Evolutionary conservation across 2,113 vertebrate species (phyloP).

Genomic region (Neolamprologus falcicula): DNA sequence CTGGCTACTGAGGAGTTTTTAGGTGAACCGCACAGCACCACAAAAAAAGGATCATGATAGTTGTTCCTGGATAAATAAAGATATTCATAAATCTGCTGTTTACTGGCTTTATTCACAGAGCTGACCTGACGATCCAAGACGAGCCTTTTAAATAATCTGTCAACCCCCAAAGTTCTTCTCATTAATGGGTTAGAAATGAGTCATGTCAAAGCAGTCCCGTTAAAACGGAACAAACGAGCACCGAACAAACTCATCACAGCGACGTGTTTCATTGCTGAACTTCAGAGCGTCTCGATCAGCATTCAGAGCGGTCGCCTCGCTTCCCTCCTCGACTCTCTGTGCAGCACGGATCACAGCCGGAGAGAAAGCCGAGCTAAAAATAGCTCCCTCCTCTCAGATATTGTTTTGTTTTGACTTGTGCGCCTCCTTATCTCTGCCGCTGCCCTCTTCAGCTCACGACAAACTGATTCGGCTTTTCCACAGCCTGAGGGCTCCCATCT

Average conservation of each 20-base stretch:
- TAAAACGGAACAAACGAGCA: neutral
- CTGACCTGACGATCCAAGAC: neutral
- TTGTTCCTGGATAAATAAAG: neutral
- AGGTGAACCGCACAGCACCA: neutral
- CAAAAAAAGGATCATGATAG: fast-evolving
- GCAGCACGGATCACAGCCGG: neutral
- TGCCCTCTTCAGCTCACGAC: neutral
- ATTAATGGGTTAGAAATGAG: neutral
- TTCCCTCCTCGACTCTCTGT: neutral
- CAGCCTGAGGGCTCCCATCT: neutral
- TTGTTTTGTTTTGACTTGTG: neutral
- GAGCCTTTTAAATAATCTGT: neutral
- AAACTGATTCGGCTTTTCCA: neutral
- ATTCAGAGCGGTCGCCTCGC: neutral
- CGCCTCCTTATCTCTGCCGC: neutral
- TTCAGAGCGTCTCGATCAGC: neutral
- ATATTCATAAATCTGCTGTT: neutral
- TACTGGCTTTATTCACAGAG: neutral
- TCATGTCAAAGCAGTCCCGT: neutral
- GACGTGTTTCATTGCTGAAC: neutral
- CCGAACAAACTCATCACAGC: neutral
- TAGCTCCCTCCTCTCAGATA: neutral
- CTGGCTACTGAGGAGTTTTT: fast-evolving
- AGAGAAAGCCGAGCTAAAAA: slow-evolving; percentile 3
- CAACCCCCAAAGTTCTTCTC: neutral